Base-by-base conservation (phyloP, 2,113 vertebrate species). In the Paratilapia polleni region DNA sequence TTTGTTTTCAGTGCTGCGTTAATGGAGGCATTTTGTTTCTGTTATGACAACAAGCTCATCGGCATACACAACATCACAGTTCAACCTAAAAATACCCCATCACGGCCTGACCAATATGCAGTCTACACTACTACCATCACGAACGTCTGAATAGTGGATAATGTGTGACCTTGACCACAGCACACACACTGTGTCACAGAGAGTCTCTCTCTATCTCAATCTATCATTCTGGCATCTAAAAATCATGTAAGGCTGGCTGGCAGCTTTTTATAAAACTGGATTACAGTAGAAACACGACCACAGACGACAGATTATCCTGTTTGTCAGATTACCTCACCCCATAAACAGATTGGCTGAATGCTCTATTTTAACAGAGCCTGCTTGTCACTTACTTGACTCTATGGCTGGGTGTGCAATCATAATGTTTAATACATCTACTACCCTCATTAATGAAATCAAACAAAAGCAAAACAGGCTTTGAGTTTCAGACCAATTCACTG, bases 21-120 rank as follows among this genome's bases (percentile, higher is more conserved):
- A 91, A 90, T 84, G 77, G 81, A 84, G 47, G 63, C 57, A 77
- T 89, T 84, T 84, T 82, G 82, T 87, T 86, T 78, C 91, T 93
- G 87, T 95, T 94, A 86, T 94, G 92, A 92, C 92, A 94, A 93
- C 93, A 92, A 87, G 88, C 85, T 86, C 73, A 80, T 85, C 62
- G 28, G 86, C 49, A 64, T 66, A 86, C 76, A 89, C 38, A 63
- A 22, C 4, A 43, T 87, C 86, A 90, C 31, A 77, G 81, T 81
- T 26, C 24, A 31, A 64, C 84, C 92, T 95, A 95, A 93, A 93
- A 92, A 95, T 95, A 95, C 64, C 56, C 83, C 3, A 76, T 83
- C 56, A 81, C 77, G 83, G 84, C 31, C 64, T 75, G 61, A 66
- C 34, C 43, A 78, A 91, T 52, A 76, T 61, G 66, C 47, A 60